These are phyloP conservation scores for Caenorhabditis sp. DNA, from an alignment of 2,888 invertebrate species.

Conservation along the genomic window DNA sequence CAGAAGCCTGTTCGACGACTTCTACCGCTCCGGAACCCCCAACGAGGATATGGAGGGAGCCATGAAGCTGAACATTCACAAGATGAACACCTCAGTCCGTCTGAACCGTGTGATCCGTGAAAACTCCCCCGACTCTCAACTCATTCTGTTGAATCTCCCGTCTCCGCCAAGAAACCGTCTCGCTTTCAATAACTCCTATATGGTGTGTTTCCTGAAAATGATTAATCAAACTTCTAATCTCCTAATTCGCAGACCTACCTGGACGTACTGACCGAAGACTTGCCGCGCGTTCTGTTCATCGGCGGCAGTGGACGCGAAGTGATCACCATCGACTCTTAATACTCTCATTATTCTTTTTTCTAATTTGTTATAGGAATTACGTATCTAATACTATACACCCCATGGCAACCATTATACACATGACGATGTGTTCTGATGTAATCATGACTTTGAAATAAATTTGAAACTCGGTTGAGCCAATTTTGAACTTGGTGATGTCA, in stretches of 20 bases:
- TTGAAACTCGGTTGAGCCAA: constrained; percentile 33
- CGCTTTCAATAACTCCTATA: constrained; percentile 72
- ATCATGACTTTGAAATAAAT: constrained; percentile 58
- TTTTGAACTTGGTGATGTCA: constrained; percentile 11
- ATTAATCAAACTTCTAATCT: not conserved
- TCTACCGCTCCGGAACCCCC: constrained; percentile 66
- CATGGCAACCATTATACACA: constrained; percentile 50
- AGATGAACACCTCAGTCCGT: constrained; percentile 99
- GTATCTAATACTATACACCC: constrained; percentile 33
- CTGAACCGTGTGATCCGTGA: constrained; percentile 98
- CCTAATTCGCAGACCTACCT: constrained; percentile 89
- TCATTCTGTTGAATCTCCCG: constrained; percentile 85
- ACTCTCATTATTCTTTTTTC: constrained; percentile 26
- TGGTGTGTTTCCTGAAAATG: constrained; percentile 36
- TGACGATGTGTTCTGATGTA: constrained; percentile 50
- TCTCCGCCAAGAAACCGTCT: constrained; percentile 70
- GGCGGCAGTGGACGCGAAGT: constrained; percentile 98
- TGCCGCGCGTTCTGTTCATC: constrained; percentile 87
- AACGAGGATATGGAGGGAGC: constrained; percentile 63
- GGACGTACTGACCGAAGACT: constrained; percentile 96
- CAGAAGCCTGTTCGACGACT: constrained; percentile 65
- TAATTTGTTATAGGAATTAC: constrained; percentile 57
- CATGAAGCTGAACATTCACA: constrained; percentile 87
- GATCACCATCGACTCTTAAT: constrained; percentile 97
- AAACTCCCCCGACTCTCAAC: constrained; percentile 96